Evolutionary conservation across 2,113 vertebrate species (phyloP).

Genomic region (Ammospiza caudacuta): DNA sequence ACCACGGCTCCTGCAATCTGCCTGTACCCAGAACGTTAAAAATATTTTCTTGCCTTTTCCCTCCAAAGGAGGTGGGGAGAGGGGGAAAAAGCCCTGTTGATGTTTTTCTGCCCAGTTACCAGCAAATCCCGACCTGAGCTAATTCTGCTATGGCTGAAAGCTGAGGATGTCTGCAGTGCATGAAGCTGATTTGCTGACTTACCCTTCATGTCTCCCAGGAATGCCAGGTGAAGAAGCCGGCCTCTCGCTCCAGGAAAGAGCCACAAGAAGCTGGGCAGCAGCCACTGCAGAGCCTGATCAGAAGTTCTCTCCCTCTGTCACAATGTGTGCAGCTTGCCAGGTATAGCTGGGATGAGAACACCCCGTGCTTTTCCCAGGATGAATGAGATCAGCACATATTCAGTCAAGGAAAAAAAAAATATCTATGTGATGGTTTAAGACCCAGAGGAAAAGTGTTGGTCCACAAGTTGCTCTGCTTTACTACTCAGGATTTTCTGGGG

Average conservation of each 20-base stretch:
- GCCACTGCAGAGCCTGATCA: slow-evolving; percentile 43
- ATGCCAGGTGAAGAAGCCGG: slow-evolving; percentile 27
- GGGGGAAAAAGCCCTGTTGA: neutral
- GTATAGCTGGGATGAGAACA: slow-evolving; percentile 51
- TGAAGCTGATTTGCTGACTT: slow-evolving; percentile 57
- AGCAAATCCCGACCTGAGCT: neutral
- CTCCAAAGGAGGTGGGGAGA: neutral
- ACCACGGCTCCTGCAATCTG: neutral
- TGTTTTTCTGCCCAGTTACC: neutral
- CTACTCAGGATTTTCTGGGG: neutral
- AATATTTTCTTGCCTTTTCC: neutral
- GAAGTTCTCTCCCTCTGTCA: slow-evolving; percentile 45
- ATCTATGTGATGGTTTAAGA: neutral
- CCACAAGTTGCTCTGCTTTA: neutral
- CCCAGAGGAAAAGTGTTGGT: neutral
- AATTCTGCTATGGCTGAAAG: slow-evolving; percentile 33
- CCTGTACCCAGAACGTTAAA: neutral
- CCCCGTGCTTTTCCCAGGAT: slow-evolving; percentile 45
- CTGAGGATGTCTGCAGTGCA: neutral
- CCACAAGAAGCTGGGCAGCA: neutral
- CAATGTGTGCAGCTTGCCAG: slow-evolving; percentile 53
- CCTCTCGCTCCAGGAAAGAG: neutral
- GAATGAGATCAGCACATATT: slow-evolving; percentile 69
- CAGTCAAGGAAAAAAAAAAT: neutral
- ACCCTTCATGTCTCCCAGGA: slow-evolving; percentile 60